Base-by-base conservation (phyloP, 2,797 vertebrate genomes). In the Scolopax rusticola region DNA sequence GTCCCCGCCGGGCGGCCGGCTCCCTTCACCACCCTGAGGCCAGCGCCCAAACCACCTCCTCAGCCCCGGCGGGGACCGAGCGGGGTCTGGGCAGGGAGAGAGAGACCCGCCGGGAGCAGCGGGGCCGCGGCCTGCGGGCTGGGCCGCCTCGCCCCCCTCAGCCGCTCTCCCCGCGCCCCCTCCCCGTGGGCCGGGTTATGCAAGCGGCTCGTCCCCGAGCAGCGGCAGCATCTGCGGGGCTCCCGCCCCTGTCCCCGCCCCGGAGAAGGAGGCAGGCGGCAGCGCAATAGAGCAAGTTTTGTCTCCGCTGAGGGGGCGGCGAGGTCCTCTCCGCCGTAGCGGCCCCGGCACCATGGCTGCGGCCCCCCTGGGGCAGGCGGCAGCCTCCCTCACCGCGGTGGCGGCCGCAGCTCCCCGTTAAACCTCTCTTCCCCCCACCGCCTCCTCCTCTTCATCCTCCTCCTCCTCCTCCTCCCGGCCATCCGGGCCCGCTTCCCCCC, bases 211-310 rank as follows among this genome's bases (percentile, higher is more conserved):
- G 64, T 40, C 83, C 70, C 67, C 83, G 38, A 67, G 83, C 48
- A 59, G 92, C 89, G 4, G 50, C 82, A 38, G 93, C 87, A 92
- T 41, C 75, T 43, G 27, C 47, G 45, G 78, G 68, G 65, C 60
- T 53, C 94, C 97, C 97, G 94, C 95, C 95, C 82, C 88, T 15
- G 7, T 91, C 91, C 69, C 95, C 95, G 94, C 94, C 90, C 86
- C 11, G 41, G 51, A 53, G 91, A 65, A 36, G 63, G 84, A 50
- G 93, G 61, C 79, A 21, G 91, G 20, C 32, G 15, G 89, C 71
- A 28, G 83, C 82, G 83, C 86, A 69, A 30, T 74, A 88, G 73
- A 91, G 94, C 90, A 95, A 95, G 93, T 91, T 89, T 92, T 89
- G 97, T 95, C 81, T 56, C 16, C 87, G 70, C 80, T 67, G 75